phyloP scores from a whole-genome alignment of 2,113 vertebrate genomes.

The Leucosticte australis region DNA sequence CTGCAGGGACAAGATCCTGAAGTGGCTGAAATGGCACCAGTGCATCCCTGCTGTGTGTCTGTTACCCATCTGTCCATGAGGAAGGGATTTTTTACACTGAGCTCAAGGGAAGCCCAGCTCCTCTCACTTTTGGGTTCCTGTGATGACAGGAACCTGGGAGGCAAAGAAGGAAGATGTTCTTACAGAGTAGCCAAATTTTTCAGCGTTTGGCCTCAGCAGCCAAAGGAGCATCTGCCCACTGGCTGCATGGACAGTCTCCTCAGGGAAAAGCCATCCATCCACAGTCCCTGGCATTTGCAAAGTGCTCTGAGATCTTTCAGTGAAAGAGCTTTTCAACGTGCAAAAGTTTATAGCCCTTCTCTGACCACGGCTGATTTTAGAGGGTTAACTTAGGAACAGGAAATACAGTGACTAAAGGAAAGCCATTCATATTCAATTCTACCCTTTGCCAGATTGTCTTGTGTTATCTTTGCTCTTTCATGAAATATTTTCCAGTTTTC shows the following conservation, averaged over 20 bases:
- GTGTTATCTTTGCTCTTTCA: conserved; percentile 53
- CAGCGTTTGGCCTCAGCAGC: neutral
- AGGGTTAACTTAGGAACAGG: conserved; percentile 50
- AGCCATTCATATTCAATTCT: conserved; percentile 55
- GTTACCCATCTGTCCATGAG: neutral
- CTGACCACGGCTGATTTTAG: neutral
- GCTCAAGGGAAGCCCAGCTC: neutral
- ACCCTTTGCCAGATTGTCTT: conserved; percentile 31
- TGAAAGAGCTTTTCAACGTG: neutral
- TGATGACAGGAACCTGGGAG: neutral
- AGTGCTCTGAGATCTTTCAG: neutral
- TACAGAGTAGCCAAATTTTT: neutral
- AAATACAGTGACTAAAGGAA: conserved; percentile 41
- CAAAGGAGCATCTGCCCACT: neutral
- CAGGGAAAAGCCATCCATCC: neutral
- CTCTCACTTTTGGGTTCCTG: neutral
- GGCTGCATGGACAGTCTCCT: neutral
- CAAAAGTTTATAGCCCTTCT: neutral
- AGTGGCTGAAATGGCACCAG: neutral
- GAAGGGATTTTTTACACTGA: neutral
- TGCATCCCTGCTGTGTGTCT: neutral
- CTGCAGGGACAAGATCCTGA: neutral
- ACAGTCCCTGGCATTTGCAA: neutral
- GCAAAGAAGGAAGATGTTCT: neutral
- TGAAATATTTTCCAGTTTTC: conserved; percentile 42